Percentiles rank a stretch among this genome's conserved stretches.
Conservation (phyloP, 1,140 invertebrate genomes). For the Steinernema feltiae region DNA sequence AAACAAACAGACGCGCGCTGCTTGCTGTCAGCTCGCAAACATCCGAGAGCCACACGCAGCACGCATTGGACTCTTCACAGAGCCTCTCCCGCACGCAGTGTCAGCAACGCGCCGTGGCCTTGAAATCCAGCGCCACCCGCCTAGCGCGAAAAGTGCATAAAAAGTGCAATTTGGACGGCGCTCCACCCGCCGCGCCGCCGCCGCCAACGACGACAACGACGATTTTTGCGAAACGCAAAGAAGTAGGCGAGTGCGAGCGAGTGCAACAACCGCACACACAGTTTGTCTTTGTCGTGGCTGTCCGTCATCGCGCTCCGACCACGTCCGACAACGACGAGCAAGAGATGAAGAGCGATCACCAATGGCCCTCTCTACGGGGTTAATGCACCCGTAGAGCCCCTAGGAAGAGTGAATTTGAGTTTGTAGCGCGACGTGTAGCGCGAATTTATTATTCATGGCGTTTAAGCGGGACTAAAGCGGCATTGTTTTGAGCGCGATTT, state of each 20-base stretch:
- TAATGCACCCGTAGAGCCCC: not conserved
- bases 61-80: too few relatives aligned
- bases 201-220: too few relatives aligned
- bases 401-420: not conserved
- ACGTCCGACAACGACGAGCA: too few relatives aligned
- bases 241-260: not conserved
- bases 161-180: not conserved
- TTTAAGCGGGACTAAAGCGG: too few relatives aligned
- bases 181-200: too few relatives aligned
- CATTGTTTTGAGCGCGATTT: too few relatives aligned
- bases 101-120: not conserved
- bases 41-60: too few relatives aligned
- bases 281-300: not conserved
- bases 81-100: too few relatives aligned
- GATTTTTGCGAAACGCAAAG: not conserved
- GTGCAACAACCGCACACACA: not conserved
- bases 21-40: too few relatives aligned
- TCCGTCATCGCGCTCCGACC: too few relatives aligned
- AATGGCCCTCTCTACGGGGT: not conserved
- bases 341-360: too few relatives aligned
- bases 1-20: too few relatives aligned
- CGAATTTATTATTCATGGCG: not conserved
- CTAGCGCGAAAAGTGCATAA: not conserved
- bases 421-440: not conserved
- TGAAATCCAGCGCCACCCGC: not conserved